Percentiles rank a stretch among this genome's conserved stretches.
Evolutionary conservation across 2,888 invertebrate species (phyloP).

Genomic region (Chymomyza procnemis): DNA sequence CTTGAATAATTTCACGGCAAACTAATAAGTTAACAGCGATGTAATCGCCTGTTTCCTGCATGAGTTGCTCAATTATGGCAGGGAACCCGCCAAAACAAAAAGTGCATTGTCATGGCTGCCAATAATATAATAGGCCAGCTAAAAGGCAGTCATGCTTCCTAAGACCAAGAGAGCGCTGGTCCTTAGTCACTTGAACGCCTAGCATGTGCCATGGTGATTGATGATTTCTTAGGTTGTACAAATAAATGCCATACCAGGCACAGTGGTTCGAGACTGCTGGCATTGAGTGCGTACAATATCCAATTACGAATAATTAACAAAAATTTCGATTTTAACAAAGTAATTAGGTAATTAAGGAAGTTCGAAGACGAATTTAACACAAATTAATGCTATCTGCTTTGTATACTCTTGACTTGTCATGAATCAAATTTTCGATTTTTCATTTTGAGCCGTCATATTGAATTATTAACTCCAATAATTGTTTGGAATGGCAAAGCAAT

Average conservation of each 20-base stretch:
- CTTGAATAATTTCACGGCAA: conserved; percentile 49
- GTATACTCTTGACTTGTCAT: too few species aligned
- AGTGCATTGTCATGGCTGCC: conserved; percentile 39
- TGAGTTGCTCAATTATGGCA: conserved; percentile 72
- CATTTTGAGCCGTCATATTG: too few species aligned
- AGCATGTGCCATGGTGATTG: conserved; percentile 33
- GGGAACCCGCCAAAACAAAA: not conserved
- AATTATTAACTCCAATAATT: too few species aligned
- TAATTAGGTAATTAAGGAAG: not conserved
- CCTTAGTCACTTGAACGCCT: not conserved
- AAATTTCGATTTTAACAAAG: not conserved
- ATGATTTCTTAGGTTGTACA: conserved; percentile 12
- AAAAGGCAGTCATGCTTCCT: not conserved
- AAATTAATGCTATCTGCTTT: too few species aligned
- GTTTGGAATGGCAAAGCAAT: too few species aligned
- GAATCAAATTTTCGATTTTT: too few species aligned
- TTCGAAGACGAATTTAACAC: too few species aligned
- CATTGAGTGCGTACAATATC: not conserved
- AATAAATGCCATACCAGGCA: not conserved
- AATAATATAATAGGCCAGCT: conserved; percentile 29
- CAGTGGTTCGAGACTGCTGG: not conserved
- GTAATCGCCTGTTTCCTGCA: conserved; percentile 76
- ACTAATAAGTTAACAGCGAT: conserved; percentile 73
- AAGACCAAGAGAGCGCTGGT: not conserved
- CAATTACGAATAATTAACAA: not conserved